These are phyloP conservation scores for Globicephala melas DNA, from an alignment of 2,113 vertebrate genomes.

Conservation along the genomic window DNA sequence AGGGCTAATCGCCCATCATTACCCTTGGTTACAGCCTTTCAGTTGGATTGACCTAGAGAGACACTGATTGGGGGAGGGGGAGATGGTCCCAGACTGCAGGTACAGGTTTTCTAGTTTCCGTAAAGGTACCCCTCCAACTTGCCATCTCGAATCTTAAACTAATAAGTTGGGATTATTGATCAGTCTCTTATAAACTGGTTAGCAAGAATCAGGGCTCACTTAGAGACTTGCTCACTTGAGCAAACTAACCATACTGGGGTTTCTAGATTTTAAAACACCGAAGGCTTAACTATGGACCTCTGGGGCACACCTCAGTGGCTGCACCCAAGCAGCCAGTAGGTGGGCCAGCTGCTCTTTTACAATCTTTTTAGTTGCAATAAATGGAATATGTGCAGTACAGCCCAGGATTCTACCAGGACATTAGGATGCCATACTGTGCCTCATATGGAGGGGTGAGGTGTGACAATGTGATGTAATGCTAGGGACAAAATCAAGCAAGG, in stretches of 20 bases:
- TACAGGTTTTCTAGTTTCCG: neutral
- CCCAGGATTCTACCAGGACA: neutral
- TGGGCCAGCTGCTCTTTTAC: neutral
- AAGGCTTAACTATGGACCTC: neutral
- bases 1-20: neutral
- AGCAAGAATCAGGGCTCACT: neutral
- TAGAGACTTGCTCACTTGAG: neutral
- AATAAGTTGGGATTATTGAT: neutral
- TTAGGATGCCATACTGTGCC: neutral
- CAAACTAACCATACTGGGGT: neutral
- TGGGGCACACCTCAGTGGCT: neutral
- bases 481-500: neutral
- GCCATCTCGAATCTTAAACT: neutral
- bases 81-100: neutral
- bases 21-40: neutral
- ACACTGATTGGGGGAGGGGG: neutral
- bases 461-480: neutral
- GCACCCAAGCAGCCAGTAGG: neutral
- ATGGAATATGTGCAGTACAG: neutral
- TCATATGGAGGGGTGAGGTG: neutral
- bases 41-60: neutral
- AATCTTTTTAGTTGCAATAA: neutral
- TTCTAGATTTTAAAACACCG: neutral
- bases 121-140: neutral
- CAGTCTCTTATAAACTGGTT: neutral